Conservation (phyloP, 2,888 invertebrate genomes). For the Trichogramma evanescens region DNA sequence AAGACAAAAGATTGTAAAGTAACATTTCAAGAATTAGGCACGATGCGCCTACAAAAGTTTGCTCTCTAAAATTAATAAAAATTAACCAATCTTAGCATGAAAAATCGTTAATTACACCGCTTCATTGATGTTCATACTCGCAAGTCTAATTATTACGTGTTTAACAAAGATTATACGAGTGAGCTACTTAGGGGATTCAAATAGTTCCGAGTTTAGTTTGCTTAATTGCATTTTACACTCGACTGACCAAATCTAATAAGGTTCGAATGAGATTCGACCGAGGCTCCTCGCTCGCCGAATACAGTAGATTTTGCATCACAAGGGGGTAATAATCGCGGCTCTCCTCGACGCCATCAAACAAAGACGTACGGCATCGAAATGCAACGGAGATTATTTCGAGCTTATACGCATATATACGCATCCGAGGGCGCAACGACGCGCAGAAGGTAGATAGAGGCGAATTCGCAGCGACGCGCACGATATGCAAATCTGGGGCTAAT, state of each 20-base stretch:
- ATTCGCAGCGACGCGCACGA: too few relatives aligned
- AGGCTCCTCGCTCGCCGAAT: neutral
- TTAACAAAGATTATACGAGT: neutral
- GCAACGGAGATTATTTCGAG: neutral
- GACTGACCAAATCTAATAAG: neutral
- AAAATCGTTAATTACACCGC: too few relatives aligned
- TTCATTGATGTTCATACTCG: too few relatives aligned
- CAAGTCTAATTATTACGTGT: too few relatives aligned
- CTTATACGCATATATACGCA: neutral
- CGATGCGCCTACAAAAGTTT: too few relatives aligned
- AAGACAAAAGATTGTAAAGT: too few relatives aligned
- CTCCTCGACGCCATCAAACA: neutral
- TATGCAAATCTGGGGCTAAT: too few relatives aligned
- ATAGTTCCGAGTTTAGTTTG: slow-evolving; percentile 3
- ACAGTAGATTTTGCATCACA: neutral
- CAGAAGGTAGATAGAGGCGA: too few relatives aligned
- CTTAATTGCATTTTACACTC: neutral
- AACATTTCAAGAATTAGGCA: too few relatives aligned
- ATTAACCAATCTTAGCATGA: too few relatives aligned
- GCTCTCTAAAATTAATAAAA: too few relatives aligned
- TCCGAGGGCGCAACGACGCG: too few relatives aligned
- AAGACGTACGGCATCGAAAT: neutral
- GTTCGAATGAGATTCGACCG: neutral
- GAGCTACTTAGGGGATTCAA: slow-evolving; percentile 2
- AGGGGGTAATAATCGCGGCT: neutral